Conservation (phyloP, 1,140 invertebrate genomes). For the Ditylenchus dipsaci region DNA sequence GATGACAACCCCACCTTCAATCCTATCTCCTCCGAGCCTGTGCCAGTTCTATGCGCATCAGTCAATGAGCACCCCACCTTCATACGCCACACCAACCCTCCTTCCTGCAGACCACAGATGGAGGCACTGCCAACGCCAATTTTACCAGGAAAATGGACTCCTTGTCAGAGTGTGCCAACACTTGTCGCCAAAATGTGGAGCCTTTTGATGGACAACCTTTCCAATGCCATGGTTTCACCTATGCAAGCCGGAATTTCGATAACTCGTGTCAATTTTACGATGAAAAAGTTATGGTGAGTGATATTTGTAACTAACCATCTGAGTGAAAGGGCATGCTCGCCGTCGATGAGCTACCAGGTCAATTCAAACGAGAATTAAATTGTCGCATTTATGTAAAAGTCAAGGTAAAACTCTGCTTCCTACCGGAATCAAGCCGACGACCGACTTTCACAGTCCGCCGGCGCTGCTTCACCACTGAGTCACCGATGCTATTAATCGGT, state of each 20-base stretch:
- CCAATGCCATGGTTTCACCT: conserved; percentile 23
- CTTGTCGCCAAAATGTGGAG: conserved; percentile 14
- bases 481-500: too few species aligned
- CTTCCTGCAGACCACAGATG: not conserved
- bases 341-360: not conserved
- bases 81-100: not conserved
- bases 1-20: too few species aligned
- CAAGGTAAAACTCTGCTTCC: too few species aligned
- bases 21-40: too few species aligned
- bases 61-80: not conserved
- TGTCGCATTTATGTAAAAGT: conserved; percentile 2
- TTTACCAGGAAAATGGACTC: conserved; percentile 26
- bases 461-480: too few species aligned
- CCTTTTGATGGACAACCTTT: conserved; percentile 7
- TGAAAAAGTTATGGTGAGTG: conserved; percentile 3
- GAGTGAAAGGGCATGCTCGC: not conserved
- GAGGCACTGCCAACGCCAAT: conserved; percentile 6
- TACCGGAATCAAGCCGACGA: too few species aligned
- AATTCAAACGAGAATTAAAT: not conserved
- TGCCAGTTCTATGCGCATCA: not conserved
- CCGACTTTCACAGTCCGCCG: too few species aligned
- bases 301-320: not conserved
- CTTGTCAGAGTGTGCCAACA: conserved; percentile 13
- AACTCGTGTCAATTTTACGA: conserved; percentile 26
- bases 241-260: conserved; percentile 6